These are phyloP conservation scores for Trididemnum miniatum DNA, from an alignment of 23 tunicate species.

Conservation along the genomic window DNA sequence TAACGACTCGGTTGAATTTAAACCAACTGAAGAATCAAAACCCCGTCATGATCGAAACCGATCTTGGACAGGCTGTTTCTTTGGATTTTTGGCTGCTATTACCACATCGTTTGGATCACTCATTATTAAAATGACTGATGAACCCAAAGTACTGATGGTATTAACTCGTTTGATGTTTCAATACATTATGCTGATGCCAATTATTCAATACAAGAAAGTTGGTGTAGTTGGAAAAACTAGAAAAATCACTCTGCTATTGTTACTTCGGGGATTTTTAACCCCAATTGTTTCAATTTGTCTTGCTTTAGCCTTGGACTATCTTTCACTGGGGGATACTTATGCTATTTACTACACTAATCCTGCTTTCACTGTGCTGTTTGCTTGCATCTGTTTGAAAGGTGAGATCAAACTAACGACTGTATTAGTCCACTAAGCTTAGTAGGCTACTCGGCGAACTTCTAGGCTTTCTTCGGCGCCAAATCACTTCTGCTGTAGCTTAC, in stretches of 20 bases:
- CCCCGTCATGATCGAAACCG: no score
- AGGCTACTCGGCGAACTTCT: no score
- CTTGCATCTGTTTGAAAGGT: constrained; percentile 40
- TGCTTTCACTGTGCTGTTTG: constrained; percentile 16
- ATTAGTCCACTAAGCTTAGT: no score
- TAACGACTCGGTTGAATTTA: no score
- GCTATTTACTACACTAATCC: constrained; percentile 23
- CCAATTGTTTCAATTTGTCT: not conserved
- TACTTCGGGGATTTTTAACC: not conserved
- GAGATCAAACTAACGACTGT: not conserved
- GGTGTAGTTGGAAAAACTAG: not conserved
- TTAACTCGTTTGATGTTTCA: not conserved
- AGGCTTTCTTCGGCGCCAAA: no score
- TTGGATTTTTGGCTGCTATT: not conserved
- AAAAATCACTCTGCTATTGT: not conserved
- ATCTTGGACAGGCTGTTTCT: constrained; percentile 5
- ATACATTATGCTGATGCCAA: not conserved
- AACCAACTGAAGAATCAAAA: no score
- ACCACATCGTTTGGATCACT: not conserved
- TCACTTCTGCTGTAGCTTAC: no score
- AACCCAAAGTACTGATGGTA: not conserved
- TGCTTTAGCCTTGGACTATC: not conserved
- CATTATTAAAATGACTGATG: not conserved
- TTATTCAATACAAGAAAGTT: not conserved
- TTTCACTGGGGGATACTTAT: constrained; percentile 7